Base-by-base conservation (phyloP, 2,797 vertebrate genomes). In the Takifugu ocellatus region DNA sequence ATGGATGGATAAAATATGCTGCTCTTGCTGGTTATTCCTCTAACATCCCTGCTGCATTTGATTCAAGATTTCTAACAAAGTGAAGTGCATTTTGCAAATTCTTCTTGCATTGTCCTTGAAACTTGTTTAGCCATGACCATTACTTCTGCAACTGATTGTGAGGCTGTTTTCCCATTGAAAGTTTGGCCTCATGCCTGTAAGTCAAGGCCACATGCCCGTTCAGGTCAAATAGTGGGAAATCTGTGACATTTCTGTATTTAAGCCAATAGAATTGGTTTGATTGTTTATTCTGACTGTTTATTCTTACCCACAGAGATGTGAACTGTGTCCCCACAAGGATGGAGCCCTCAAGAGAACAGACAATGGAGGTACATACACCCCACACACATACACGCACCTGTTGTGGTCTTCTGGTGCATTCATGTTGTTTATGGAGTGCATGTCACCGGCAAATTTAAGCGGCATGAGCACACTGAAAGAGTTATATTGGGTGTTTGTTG, bases 291-390 rank as follows among this genome's bases (percentile, higher is more conserved):
- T 74, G 52, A 84, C 66, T 43, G 8, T 25, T 39, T 52, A 33
- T 66, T 46, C 12, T 59, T 60, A 51, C 70, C 82, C 83, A 36
- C 84, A 98, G 96, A 97, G 95, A 92, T 98, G 95, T 83, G 96
- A 98, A 90, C 93, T 98, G 84, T 98, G 96, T 85, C 96, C 96
- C 78, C 96, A 98, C 90, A 97, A 98, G 90, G 95, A 98, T 91
- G 96, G 96, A 70, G 96, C 96, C 82, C 93, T 97, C 90, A 98
- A 98, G 90, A 94, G 96, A 91, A 98, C 96, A 31, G 96, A 98
- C 89, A 97, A 95, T 85, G 95, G 95, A 88, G 96, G 96, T 98
- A 92, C 91, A 89, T 88, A 25, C 17, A 36, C 45, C 25, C 43
- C 54, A 43, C 52, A 54, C 33, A 60, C 31, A 47, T 56, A 63